Conservation (phyloP, 2,888 invertebrate species). For the Petrolisthes cinctipes region DNA sequence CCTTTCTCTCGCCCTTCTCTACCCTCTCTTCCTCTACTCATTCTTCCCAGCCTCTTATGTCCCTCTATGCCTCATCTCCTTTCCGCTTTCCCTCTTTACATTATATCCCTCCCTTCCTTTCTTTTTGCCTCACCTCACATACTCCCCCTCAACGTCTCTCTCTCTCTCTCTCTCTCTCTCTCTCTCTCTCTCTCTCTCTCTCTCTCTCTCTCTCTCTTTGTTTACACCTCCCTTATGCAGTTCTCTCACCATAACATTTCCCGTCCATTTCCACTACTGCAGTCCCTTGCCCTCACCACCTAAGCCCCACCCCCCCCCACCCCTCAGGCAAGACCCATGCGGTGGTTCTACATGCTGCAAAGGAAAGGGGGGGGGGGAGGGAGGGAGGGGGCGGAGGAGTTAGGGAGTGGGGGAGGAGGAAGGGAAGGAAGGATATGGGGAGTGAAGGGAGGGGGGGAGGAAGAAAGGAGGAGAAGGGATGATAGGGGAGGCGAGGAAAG, state of each 20-base stretch:
- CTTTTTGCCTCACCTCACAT: not conserved
- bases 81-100: not conserved
- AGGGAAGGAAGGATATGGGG: not conserved
- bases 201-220: not conserved
- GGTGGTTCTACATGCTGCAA: no score
- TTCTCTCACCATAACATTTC: not conserved
- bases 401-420: not conserved
- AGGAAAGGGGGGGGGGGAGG: not conserved
- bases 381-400: not conserved
- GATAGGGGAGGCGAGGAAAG: not conserved
- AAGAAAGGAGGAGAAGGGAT: not conserved
- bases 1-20: not conserved
- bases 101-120: not conserved
- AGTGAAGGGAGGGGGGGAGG: not conserved
- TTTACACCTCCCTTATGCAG: not conserved
- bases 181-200: not conserved
- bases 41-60: not conserved
- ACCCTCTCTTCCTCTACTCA: not conserved
- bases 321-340: no score
- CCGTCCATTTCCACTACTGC: no score
- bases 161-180: slow-evolving; percentile 1
- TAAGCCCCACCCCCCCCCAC: no score
- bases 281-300: no score
- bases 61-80: not conserved
- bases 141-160: not conserved